Conservation (phyloP, 2,797 vertebrate species). For the Ceryle rudis region DNA sequence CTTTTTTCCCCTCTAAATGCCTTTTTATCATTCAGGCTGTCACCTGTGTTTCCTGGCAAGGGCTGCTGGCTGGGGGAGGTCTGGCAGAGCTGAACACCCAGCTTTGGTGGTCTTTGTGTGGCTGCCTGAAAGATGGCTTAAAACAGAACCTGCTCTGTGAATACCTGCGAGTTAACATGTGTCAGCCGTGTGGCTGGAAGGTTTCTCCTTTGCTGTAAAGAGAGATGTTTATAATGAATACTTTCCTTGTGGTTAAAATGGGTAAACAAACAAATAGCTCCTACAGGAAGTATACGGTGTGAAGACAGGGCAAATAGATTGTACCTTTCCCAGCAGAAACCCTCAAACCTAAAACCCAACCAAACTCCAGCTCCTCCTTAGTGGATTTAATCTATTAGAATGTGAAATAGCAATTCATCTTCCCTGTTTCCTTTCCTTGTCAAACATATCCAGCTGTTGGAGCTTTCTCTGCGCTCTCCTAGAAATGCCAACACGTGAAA, state of each 20-base stretch:
- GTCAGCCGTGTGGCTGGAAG: conserved; percentile 70
- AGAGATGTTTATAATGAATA: conserved; percentile 71
- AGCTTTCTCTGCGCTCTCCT: conserved; percentile 7
- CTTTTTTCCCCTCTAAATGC: conserved; percentile 73
- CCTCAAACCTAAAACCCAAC: background rate
- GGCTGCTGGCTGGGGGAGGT: conserved; percentile 67
- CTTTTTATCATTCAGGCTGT: conserved; percentile 78
- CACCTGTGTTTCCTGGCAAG: conserved; percentile 77
- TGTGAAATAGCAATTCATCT: conserved; percentile 60
- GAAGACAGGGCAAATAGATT: conserved; percentile 46
- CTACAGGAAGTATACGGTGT: conserved; percentile 54
- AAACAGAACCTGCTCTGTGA: conserved; percentile 75
- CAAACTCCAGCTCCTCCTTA: background rate
- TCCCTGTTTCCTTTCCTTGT: conserved; percentile 50
- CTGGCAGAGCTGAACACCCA: conserved; percentile 71
- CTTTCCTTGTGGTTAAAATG: conserved; percentile 73
- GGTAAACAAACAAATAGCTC: conserved; percentile 68
- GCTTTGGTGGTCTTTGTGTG: conserved; percentile 71
- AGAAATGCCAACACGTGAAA: conserved; percentile 23
- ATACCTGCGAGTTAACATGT: conserved; percentile 69
- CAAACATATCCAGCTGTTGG: conserved; percentile 52
- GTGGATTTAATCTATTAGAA: conserved; percentile 47
- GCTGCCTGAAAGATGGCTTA: conserved; percentile 72
- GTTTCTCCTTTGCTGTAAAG: conserved; percentile 59
- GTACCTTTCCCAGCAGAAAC: conserved; percentile 22